Evolutionary conservation across 2,113 vertebrate genomes (phyloP).

Genomic region (Hydropotes inermis): DNA sequence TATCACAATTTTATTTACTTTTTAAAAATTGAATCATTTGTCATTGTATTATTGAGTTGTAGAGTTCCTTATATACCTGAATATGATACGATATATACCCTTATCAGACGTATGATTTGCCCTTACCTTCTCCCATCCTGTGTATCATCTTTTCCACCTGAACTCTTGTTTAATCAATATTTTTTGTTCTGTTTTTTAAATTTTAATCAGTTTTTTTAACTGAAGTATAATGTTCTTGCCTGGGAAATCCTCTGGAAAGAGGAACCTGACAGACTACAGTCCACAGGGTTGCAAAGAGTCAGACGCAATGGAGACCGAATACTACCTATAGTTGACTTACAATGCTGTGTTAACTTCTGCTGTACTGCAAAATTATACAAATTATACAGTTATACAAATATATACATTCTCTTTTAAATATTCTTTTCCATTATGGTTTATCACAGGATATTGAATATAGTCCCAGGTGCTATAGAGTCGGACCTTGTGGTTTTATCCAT

Average conservation of each 20-base stretch:
- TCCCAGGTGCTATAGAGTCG: not conserved
- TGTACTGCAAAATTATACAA: not conserved
- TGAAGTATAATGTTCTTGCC: not conserved
- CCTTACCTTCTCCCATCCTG: not conserved
- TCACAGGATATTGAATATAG: not conserved
- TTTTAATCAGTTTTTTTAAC: not conserved
- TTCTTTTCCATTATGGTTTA: not conserved
- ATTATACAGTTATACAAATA: not conserved
- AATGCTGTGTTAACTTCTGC: not conserved
- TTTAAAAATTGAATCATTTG: not conserved
- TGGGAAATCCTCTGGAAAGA: not conserved
- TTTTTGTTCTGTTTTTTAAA: not conserved
- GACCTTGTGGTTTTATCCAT: not conserved
- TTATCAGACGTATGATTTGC: not conserved
- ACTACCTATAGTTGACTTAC: not conserved
- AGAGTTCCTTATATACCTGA: not conserved
- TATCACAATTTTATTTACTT: not conserved
- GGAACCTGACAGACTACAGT: not conserved
- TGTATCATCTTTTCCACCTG: not conserved
- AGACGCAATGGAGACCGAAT: not conserved
- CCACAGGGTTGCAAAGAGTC: not conserved
- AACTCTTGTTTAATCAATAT: not conserved
- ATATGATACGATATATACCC: not conserved
- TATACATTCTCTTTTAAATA: not conserved
- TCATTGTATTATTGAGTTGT: not conserved